phyloP scores from a whole-genome alignment of 2,797 vertebrate genomes.

The Ambastaia sidthimunki region DNA sequence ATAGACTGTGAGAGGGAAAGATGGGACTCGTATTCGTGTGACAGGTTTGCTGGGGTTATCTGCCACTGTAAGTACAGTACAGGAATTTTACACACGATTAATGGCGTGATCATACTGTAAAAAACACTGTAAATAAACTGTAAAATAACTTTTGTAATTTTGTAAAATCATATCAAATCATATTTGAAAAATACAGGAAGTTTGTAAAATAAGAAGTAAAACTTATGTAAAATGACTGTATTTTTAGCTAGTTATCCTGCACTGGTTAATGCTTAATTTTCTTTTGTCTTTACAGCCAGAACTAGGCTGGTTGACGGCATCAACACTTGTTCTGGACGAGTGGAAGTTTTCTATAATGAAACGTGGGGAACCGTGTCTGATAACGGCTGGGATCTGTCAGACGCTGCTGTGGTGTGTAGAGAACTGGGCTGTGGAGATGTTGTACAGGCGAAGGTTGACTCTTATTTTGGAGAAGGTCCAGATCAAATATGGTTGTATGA shows the following conservation, averaged over 20 bases:
- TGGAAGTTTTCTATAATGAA: background rate
- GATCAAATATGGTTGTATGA: fast-evolving
- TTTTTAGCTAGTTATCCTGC: no score
- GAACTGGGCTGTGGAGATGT: conserved; percentile 19
- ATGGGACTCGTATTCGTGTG: background rate
- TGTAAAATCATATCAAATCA: no score
- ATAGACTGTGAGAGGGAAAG: background rate
- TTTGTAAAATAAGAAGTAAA: no score
- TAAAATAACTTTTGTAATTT: no score
- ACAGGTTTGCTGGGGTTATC: background rate
- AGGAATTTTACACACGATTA: background rate
- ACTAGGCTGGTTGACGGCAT: background rate
- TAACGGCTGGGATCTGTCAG: conserved; percentile 6
- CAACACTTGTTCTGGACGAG: conserved; percentile 14
- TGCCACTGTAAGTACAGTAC: background rate
- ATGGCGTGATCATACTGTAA: no score
- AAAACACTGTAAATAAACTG: no score
- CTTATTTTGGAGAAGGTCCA: background rate
- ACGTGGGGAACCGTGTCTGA: conserved; percentile 10
- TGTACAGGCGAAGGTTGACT: background rate
- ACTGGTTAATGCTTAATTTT: no score
- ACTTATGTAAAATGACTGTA: no score
- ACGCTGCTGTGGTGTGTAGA: conserved; percentile 22
- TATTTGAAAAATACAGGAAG: no score
- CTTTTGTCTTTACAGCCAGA: no score